Evolutionary conservation across 2,797 vertebrate species (phyloP).

Genomic region (Acropternis orthonyx): DNA sequence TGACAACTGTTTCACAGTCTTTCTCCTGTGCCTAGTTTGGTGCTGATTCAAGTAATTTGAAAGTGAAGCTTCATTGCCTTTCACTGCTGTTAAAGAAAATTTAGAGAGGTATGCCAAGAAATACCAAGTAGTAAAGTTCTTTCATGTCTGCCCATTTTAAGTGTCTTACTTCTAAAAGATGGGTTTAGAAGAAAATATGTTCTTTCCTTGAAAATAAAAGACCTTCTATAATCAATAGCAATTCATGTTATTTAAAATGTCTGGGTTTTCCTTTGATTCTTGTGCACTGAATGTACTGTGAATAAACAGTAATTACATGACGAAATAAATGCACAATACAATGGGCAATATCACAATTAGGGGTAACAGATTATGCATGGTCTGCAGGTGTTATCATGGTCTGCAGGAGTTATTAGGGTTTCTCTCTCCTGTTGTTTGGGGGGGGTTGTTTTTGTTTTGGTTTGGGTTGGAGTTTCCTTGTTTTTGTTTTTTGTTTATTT

Average conservation of each 20-base stretch:
- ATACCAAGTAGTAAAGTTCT: background rate
- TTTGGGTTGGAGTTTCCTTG: no score
- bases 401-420: fast-evolving
- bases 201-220: background rate
- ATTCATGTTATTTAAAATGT: background rate
- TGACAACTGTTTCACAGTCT: background rate
- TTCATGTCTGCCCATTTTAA: background rate
- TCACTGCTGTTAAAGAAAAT: background rate
- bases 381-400: background rate
- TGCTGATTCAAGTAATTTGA: background rate
- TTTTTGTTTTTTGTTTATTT: no score
- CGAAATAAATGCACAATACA: background rate
- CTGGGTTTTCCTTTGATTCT: background rate
- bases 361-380: background rate
- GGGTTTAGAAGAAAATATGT: background rate
- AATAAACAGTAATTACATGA: background rate
- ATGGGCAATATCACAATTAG: background rate
- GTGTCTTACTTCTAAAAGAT: background rate
- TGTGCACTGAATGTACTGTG: background rate
- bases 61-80: background rate
- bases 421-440: no score
- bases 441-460: no score
- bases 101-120: background rate
- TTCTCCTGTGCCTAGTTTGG: background rate
- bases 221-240: background rate